These are phyloP conservation scores for Agrilus biguttatus DNA, from an alignment of 2,888 invertebrate species.

Conservation along the genomic window DNA sequence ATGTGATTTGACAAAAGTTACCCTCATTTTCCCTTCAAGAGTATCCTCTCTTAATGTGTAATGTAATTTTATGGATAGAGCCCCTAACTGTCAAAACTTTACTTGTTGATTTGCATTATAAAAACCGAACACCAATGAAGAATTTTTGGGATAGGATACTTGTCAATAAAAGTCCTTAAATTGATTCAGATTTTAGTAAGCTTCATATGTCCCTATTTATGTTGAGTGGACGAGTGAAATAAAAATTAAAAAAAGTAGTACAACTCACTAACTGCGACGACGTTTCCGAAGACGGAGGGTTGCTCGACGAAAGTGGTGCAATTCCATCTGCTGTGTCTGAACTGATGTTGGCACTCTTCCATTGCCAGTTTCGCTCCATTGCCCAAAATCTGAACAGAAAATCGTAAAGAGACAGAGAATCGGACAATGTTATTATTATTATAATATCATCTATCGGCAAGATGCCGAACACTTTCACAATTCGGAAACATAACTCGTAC, in stretches of 20 bases:
- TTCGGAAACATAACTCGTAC: no score
- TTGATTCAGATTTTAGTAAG: no score
- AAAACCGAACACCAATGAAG: no score
- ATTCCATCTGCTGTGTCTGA: conserved; percentile 77
- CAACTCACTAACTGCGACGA: conserved; percentile 67
- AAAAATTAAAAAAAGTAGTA: neutral
- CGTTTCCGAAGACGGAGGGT: conserved; percentile 66
- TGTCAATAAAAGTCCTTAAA: no score
- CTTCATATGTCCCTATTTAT: neutral
- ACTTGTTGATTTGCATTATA: no score
- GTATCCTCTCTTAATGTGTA: no score
- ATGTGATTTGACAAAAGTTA: no score
- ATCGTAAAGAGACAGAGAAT: neutral
- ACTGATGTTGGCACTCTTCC: conserved; percentile 83
- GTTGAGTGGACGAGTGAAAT: neutral
- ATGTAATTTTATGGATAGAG: no score
- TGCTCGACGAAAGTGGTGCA: conserved; percentile 66
- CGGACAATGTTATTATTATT: neutral
- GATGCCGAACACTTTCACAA: neutral
- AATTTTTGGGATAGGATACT: no score
- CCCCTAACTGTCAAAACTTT: no score
- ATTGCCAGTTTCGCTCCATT: conserved; percentile 72
- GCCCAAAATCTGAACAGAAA: conserved; percentile 52
- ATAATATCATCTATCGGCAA: neutral
- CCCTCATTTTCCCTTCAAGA: no score